A percentile compares a stretch with the other conserved stretches of the same genome.
Evolutionary conservation across 2,888 invertebrate species (phyloP).

Genomic region (Nymphalis c-album): DNA sequence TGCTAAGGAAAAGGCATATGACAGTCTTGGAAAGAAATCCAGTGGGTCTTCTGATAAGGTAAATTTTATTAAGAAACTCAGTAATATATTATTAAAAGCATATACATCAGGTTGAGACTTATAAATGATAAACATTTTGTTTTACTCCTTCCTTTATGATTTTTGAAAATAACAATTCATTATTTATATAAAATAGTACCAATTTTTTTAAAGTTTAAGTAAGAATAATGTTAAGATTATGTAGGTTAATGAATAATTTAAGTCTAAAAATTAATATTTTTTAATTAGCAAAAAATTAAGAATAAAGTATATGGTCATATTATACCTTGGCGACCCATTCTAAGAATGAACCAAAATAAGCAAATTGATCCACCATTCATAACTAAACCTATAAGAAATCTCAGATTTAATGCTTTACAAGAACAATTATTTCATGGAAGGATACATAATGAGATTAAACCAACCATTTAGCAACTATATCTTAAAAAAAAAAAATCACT

Average conservation of each 20-base stretch:
- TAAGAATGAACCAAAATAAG: slow-evolving; percentile 39
- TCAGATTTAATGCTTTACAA: slow-evolving; percentile 50
- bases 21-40: slow-evolving; percentile 84
- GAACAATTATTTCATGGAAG: slow-evolving; percentile 55
- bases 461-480: slow-evolving; percentile 42
- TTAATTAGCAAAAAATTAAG: slow-evolving; percentile 29
- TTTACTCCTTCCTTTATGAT: background rate
- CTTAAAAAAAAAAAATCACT: background rate
- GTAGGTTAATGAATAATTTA: no score
- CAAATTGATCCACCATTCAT: slow-evolving; percentile 43
- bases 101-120: slow-evolving; percentile 27
- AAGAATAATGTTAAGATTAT: no score
- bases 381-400: slow-evolving; percentile 44
- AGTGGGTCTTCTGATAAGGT: slow-evolving; percentile 70
- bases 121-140: background rate
- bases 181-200: no score
- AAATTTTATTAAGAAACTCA: slow-evolving; percentile 46
- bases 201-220: no score
- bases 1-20: slow-evolving; percentile 87
- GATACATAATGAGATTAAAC: slow-evolving; percentile 41
- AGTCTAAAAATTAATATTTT: slow-evolving; percentile 9
- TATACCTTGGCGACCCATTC: slow-evolving; percentile 60
- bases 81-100: slow-evolving; percentile 34
- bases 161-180: no score
- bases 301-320: slow-evolving; percentile 54